Evolutionary conservation across 2,113 vertebrate species (phyloP).

Genomic region (Corythaixoides concolor): DNA sequence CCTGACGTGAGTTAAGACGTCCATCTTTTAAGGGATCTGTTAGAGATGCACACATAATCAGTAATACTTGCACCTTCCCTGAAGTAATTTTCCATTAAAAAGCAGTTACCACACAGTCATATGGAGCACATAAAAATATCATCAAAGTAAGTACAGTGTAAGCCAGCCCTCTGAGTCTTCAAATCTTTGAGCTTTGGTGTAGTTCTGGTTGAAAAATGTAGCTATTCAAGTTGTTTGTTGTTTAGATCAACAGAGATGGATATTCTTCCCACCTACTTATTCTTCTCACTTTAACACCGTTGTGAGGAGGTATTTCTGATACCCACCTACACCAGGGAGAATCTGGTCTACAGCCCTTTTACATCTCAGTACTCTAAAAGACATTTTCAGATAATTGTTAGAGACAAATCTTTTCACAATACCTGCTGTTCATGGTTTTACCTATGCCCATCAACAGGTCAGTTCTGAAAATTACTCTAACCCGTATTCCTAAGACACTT

Average conservation of each 20-base stretch:
- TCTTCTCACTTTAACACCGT: background rate
- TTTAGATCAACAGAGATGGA: background rate
- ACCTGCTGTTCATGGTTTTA: background rate
- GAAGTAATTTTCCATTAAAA: background rate
- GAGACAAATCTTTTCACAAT: background rate
- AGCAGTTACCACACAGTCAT: background rate
- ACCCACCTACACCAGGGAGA: background rate
- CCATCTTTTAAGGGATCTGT: background rate
- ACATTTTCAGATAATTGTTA: background rate
- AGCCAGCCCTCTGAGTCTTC: background rate
- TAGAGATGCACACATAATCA: background rate
- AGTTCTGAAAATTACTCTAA: slow-evolving; percentile 1
- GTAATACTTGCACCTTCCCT: background rate
- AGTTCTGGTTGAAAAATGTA: background rate
- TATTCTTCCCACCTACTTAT: background rate
- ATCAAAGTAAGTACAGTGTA: background rate
- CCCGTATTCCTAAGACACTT: background rate
- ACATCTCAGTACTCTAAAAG: background rate
- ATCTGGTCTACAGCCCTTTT: background rate
- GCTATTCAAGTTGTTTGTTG: background rate
- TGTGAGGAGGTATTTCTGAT: background rate
- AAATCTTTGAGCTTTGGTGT: background rate
- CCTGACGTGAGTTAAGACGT: background rate
- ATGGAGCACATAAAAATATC: background rate
- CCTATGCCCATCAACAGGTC: background rate